Evolutionary conservation across 2,888 invertebrate genomes (phyloP).

Genomic region (Phortica okadai): DNA sequence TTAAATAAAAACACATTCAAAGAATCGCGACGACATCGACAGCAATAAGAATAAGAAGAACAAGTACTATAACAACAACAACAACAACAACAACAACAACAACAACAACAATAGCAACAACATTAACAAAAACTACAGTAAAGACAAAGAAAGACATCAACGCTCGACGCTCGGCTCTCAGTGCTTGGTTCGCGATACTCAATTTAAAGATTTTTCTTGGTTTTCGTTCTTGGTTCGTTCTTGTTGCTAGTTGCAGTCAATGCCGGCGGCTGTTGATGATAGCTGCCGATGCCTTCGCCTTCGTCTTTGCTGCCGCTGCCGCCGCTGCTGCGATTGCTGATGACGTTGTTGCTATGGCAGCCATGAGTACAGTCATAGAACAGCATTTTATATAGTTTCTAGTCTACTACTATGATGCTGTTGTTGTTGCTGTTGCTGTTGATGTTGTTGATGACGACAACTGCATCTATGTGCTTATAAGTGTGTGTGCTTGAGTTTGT

Average conservation of each 20-base stretch:
- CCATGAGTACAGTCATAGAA: slow-evolving; percentile 26
- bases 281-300: not conserved
- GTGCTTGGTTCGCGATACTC: not conserved
- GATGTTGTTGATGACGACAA: not conserved
- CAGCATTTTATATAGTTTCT: slow-evolving; percentile 13
- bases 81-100: slow-evolving; percentile 34
- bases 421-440: too few species aligned
- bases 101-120: slow-evolving; percentile 38
- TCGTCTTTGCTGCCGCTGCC: not conserved
- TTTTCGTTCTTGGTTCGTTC: not conserved
- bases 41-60: slow-evolving; percentile 1
- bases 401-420: not conserved
- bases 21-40: not conserved
- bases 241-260: slow-evolving; percentile 17
- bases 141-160: slow-evolving; percentile 13
- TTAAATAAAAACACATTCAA: not conserved
- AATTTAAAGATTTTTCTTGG: not conserved
- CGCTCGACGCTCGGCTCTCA: not conserved
- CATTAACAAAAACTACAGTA: not conserved
- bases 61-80: slow-evolving; percentile 8
- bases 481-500: slow-evolving; percentile 33
- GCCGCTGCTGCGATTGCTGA: not conserved
- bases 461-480: not conserved
- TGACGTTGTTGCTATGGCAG: slow-evolving; percentile 11
- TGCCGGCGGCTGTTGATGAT: not conserved